Percentiles rank a stretch among this genome's conserved stretches.
Conservation (phyloP, 2,113 vertebrate species). For the Telmatochromis sp. region DNA sequence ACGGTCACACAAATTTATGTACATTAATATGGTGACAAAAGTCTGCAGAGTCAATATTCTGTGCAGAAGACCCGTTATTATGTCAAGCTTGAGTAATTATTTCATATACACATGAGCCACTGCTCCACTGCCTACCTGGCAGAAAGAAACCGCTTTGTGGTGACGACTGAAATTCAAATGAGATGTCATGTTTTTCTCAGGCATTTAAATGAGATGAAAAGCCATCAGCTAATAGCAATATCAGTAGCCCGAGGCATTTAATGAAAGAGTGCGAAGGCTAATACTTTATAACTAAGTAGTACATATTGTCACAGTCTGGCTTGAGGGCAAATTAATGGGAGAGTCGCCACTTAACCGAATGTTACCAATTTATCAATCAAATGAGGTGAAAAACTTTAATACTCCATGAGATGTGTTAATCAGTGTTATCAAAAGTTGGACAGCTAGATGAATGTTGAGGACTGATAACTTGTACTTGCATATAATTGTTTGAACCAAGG, state of each 20-base stretch:
- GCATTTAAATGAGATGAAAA: conserved; percentile 8
- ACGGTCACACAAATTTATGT: neutral
- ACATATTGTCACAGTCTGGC: neutral
- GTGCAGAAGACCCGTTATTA: neutral
- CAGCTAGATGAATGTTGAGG: neutral
- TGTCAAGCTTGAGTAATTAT: neutral
- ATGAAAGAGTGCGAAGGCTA: neutral
- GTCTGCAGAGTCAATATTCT: neutral
- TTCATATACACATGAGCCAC: neutral
- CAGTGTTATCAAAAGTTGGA: neutral
- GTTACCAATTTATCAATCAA: neutral
- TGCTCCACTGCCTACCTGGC: neutral
- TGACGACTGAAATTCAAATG: conserved; percentile 13
- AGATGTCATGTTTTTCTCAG: neutral
- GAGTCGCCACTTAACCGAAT: neutral
- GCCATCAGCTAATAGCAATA: neutral
- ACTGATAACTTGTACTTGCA: neutral
- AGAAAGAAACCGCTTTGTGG: neutral
- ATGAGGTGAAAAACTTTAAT: neutral
- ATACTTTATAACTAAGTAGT: neutral
- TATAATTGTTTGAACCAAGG: neutral
- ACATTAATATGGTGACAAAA: neutral
- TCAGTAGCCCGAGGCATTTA: neutral
- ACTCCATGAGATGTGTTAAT: neutral
- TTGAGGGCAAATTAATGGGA: neutral